phyloP scores from a whole-genome alignment of 2,888 invertebrate genomes.

The Mactromeris polynyma region DNA sequence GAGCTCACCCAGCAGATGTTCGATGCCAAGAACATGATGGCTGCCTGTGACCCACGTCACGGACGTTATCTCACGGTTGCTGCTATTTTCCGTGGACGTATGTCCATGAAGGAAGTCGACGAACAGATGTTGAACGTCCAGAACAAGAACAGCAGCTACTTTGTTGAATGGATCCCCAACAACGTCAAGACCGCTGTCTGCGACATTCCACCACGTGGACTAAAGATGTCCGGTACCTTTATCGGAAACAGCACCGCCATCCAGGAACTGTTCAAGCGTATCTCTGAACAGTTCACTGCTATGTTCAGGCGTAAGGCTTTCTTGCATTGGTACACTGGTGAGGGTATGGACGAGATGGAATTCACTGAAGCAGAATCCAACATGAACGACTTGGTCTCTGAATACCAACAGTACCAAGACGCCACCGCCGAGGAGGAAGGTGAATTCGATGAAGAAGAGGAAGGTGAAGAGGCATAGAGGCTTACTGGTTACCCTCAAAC shows the following conservation, averaged over 20 bases:
- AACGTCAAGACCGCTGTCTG: slow-evolving; percentile 85
- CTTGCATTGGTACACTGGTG: slow-evolving; percentile 99
- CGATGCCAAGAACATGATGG: slow-evolving; percentile 99
- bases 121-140: slow-evolving; percentile 95
- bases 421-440: slow-evolving; percentile 89
- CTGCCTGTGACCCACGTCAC: slow-evolving; percentile 97
- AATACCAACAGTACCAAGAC: slow-evolving; percentile 82
- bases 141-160: slow-evolving; percentile 85
- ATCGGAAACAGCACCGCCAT: slow-evolving; percentile 85
- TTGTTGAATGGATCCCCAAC: slow-evolving; percentile 86
- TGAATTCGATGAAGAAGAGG: slow-evolving; percentile 19
- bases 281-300: slow-evolving; percentile 90
- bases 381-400: slow-evolving; percentile 90
- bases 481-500: too few species aligned
- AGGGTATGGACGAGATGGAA: slow-evolving; percentile 99
- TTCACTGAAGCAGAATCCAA: slow-evolving; percentile 98
- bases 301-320: slow-evolving; percentile 98
- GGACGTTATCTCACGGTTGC: slow-evolving; percentile 90
- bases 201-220: slow-evolving; percentile 83
- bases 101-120: slow-evolving; percentile 88
- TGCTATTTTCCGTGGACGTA: slow-evolving; percentile 85
- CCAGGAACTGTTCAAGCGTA: slow-evolving; percentile 85
- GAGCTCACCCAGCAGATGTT: slow-evolving; percentile 90
- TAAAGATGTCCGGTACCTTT: slow-evolving; percentile 84
- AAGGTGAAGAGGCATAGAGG: too few species aligned